A percentile compares a stretch with the other conserved stretches of the same genome.
Conservation (phyloP, 2,797 vertebrate genomes). For the Clarias platycephalus region DNA sequence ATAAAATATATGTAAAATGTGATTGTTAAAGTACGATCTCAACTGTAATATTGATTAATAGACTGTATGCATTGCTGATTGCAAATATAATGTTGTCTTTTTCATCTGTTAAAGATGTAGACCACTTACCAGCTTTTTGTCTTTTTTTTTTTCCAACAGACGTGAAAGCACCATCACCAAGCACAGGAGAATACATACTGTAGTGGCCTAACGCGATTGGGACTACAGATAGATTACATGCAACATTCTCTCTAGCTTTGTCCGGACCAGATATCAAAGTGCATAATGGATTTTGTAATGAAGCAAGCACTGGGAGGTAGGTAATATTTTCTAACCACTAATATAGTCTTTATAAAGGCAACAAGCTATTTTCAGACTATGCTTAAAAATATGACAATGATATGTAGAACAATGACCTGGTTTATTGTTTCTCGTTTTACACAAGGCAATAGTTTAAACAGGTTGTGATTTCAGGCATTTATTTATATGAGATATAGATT, state of each 20-base stretch:
- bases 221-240: constrained; percentile 72
- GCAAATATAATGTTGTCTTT: neutral
- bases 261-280: constrained; percentile 61
- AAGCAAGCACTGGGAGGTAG: constrained; percentile 96
- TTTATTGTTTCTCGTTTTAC: constrained; percentile 5
- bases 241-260: constrained; percentile 65
- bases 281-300: constrained; percentile 97
- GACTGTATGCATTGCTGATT: neutral
- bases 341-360: neutral
- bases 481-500: constrained; percentile 41
- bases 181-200: constrained; percentile 38
- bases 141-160: constrained; percentile 34
- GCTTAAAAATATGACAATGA: neutral
- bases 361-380: neutral
- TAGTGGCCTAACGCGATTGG: constrained; percentile 25
- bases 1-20: neutral
- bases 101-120: neutral
- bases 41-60: neutral
- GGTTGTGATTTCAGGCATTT: constrained; percentile 8
- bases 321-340: constrained; percentile 53
- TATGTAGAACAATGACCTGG: neutral
- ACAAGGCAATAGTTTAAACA: constrained; percentile 3
- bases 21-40: neutral
- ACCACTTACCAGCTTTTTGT: neutral
- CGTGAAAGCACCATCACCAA: constrained; percentile 29